phyloP scores from a whole-genome alignment of 1,140 invertebrate genomes.

The Mycetomoellerius zeteki region DNA sequence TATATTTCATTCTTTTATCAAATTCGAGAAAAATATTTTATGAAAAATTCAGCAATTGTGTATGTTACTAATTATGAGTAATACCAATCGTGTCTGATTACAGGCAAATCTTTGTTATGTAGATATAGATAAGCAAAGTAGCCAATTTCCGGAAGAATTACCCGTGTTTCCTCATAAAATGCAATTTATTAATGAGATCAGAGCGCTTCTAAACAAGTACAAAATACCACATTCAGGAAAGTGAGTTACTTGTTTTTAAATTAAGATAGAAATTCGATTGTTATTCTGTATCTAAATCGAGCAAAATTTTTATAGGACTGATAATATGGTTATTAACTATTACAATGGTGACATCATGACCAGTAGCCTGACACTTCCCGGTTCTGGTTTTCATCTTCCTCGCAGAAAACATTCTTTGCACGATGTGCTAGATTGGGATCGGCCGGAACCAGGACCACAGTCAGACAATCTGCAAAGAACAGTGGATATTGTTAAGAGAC shows the following conservation, averaged over 20 bases:
- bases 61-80: not conserved
- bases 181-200: slow-evolving; percentile 95
- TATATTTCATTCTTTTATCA: slow-evolving; percentile 12
- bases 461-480: slow-evolving; percentile 92
- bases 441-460: slow-evolving; percentile 88
- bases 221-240: slow-evolving; percentile 87
- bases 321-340: slow-evolving; percentile 86
- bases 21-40: not conserved
- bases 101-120: slow-evolving; percentile 97
- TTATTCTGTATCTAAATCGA: slow-evolving; percentile 33
- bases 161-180: slow-evolving; percentile 96
- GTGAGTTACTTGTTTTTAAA: slow-evolving; percentile 73
- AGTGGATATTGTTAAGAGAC: slow-evolving; percentile 92
- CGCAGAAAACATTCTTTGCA: slow-evolving; percentile 92
- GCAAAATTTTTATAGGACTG: slow-evolving; percentile 84
- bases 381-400: slow-evolving; percentile 85
- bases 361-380: slow-evolving; percentile 87
- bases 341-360: slow-evolving; percentile 87
- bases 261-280: slow-evolving; percentile 17
- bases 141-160: slow-evolving; percentile 98
- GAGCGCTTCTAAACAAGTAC: slow-evolving; percentile 92
- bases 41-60: slow-evolving; percentile 8
- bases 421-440: slow-evolving; percentile 91
- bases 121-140: slow-evolving; percentile 96
- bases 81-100: slow-evolving; percentile 55